phyloP scores from a whole-genome alignment of 2,888 invertebrate genomes.

The Tillus elongatus region DNA sequence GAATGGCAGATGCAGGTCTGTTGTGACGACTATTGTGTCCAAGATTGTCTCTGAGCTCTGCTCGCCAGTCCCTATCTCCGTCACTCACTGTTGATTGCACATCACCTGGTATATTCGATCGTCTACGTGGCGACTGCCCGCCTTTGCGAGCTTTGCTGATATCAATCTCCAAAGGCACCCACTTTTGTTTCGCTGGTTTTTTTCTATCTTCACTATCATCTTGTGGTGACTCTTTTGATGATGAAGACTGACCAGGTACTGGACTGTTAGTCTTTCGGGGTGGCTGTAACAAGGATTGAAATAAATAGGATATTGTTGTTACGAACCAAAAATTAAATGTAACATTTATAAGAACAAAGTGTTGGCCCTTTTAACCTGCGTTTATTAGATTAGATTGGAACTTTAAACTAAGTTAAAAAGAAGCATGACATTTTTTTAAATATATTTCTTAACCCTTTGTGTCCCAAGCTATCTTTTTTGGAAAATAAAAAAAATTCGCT shows the following conservation, averaged over 20 bases:
- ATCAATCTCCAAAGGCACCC: conserved; percentile 87
- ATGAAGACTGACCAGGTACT: conserved; percentile 26
- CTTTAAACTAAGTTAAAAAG: too few species aligned
- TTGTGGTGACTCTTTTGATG: conserved; percentile 22
- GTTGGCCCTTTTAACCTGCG: too few species aligned
- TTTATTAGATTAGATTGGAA: too few species aligned
- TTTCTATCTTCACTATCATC: conserved; percentile 42
- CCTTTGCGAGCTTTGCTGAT: conserved; percentile 61
- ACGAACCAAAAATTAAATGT: background rate
- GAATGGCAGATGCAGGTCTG: conserved; percentile 31
- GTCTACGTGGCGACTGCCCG: conserved; percentile 45
- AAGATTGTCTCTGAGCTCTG: conserved; percentile 29
- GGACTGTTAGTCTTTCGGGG: conserved; percentile 43
- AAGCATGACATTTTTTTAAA: too few species aligned
- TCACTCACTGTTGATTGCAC: conserved; percentile 38
- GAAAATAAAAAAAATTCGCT: too few species aligned
- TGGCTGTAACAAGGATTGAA: conserved; percentile 24
- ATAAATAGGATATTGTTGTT: conserved; percentile 17
- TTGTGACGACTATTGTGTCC: conserved; percentile 13
- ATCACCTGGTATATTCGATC: conserved; percentile 25
- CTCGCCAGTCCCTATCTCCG: conserved; percentile 38
- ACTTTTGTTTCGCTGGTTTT: conserved; percentile 61
- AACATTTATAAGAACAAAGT: too few species aligned
- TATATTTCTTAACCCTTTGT: too few species aligned
- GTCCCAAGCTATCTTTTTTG: too few species aligned